Base-by-base conservation (phyloP, 2,797 vertebrate species). In the Sebastes melanostomus region DNA sequence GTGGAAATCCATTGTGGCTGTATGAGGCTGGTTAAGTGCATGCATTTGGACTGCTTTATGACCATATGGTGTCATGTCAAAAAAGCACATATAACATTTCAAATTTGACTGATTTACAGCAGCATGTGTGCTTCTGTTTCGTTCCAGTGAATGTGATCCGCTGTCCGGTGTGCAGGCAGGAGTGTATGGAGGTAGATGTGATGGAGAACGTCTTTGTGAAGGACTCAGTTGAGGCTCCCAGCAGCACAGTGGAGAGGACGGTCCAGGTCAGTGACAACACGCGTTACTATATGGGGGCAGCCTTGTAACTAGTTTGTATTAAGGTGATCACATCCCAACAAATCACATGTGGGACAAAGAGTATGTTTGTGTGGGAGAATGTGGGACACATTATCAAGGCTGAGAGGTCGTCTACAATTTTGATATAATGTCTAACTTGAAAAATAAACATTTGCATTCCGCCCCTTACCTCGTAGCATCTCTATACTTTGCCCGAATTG, bases 191-290 rank as follows among this genome's bases (percentile, higher is more conserved):
- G 86, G 95, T 94, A 87, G 97, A 98, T 75, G 96, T 98, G 83
- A 97, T 98, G 93, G 97, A 97, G 80, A 98, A 98, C 83, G 95
- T 97, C 87, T 98, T 98, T 90, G 96, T 97, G 86, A 97, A 97
- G 90, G 97, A 98, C 92, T 95, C 96, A 36, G 95, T 93, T 75
- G 97, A 98, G 80, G 95, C 97, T 92, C 97, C 97, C 81, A 98
- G 97, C 95, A 97, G 97, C 95, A 97, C 97, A 18, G 96, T 97
- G 90, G 97, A 97, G 88, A 97, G 96, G 88, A 96, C 96, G 38
- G 95, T 95, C 89, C 96, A 97, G 96, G 97, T 98, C 73, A 93
- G 95, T 93, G 65, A 46, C 36, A 50, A 11, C 29, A 56, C 11
- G 7, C 61, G 16, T 56, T 5, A 32, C 68, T 29, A 22, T 65